Evolutionary conservation across 2,888 invertebrate genomes (phyloP).

Genomic region (Xylota segnis): DNA sequence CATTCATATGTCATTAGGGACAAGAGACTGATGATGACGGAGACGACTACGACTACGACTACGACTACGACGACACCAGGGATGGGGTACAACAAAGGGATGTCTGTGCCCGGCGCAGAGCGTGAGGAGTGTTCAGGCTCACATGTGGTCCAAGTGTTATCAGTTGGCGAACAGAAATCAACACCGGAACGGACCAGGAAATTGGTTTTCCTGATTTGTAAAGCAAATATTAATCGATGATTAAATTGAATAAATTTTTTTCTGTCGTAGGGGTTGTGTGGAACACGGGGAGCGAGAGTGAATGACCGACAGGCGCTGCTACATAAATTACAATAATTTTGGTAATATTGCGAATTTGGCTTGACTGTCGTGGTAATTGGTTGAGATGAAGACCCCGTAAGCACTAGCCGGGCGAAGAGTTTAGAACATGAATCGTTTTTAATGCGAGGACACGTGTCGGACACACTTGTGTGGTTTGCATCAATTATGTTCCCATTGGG

Average conservation of each 20-base stretch:
- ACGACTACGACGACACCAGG: background rate
- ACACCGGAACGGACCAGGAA: constrained; percentile 44
- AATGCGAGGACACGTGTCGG: constrained; percentile 34
- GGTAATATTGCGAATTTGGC: constrained; percentile 1
- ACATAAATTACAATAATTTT: constrained; percentile 60
- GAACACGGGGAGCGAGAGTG: background rate
- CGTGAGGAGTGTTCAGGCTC: constrained; percentile 23
- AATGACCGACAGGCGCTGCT: constrained; percentile 36
- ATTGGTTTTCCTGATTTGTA: constrained; percentile 63
- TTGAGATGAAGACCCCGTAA: background rate
- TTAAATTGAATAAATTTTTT: constrained; percentile 52
- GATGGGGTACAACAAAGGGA: constrained; percentile 41
- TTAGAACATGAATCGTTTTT: constrained; percentile 39
- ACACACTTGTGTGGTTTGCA: constrained; percentile 8
- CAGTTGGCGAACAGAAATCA: constrained; percentile 68
- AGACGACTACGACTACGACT: constrained; percentile 18
- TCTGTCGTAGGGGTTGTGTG: background rate
- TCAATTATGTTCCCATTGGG: background rate
- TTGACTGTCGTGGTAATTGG: constrained; percentile 6
- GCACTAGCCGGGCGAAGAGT: background rate
- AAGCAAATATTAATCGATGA: constrained; percentile 70
- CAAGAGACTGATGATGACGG: constrained; percentile 65
- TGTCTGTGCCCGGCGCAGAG: background rate
- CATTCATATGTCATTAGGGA: constrained; percentile 80
- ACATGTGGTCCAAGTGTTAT: constrained; percentile 69